These are phyloP conservation scores for Nemotelus pantherinus DNA, from an alignment of 2,888 invertebrate genomes.

Conservation along the genomic window DNA sequence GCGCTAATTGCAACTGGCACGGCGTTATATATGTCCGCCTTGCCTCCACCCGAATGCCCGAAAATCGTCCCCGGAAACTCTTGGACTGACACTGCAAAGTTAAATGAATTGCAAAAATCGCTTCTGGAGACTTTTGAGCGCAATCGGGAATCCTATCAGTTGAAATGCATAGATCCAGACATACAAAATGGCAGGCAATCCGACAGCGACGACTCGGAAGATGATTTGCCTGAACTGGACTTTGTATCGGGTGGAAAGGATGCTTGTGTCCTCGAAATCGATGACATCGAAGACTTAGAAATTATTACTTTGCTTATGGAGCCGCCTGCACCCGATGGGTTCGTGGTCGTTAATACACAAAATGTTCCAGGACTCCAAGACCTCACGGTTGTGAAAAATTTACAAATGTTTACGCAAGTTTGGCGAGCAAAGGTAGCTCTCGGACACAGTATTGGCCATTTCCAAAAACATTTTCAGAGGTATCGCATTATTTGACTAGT, in stretches of 20 bases:
- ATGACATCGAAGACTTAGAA: slow-evolving; percentile 84
- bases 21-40: slow-evolving; percentile 79
- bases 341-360: slow-evolving; percentile 83
- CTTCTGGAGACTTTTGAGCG: slow-evolving; percentile 76
- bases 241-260: slow-evolving; percentile 80
- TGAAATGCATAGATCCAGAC: slow-evolving; percentile 66
- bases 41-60: slow-evolving; percentile 80
- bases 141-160: slow-evolving; percentile 76
- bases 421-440: slow-evolving; percentile 73
- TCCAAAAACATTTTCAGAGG: slow-evolving; percentile 68
- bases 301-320: slow-evolving; percentile 79
- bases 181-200: slow-evolving; percentile 56
- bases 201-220: slow-evolving; percentile 75
- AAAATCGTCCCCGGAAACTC: slow-evolving; percentile 75
- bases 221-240: slow-evolving; percentile 74
- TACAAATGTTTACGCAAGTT: slow-evolving; percentile 88
- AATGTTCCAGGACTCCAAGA: slow-evolving; percentile 77
- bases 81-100: slow-evolving; percentile 72
- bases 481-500: slow-evolving; percentile 47
- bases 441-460: slow-evolving; percentile 66
- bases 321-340: slow-evolving; percentile 77
- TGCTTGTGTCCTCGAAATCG: slow-evolving; percentile 83
- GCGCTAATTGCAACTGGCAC: slow-evolving; percentile 91
- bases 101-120: slow-evolving; percentile 75
- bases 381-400: slow-evolving; percentile 73